phyloP scores from a whole-genome alignment of 2,113 vertebrate species.

The Buteo buteo region DNA sequence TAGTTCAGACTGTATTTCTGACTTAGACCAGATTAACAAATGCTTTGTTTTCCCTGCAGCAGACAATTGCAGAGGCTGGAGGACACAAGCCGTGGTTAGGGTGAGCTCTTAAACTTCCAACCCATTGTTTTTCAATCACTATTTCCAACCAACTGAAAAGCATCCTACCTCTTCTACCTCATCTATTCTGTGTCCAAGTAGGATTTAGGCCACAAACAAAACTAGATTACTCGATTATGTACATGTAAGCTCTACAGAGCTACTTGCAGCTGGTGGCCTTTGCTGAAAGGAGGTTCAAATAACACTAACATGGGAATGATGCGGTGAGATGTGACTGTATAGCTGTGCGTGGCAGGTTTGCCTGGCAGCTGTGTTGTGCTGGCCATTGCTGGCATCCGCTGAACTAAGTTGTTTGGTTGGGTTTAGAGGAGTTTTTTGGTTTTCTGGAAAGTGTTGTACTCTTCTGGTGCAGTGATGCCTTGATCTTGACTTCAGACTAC shows the following conservation, averaged over 20 bases:
- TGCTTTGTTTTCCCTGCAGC: background rate
- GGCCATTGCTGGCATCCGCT: background rate
- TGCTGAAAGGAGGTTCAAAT: background rate
- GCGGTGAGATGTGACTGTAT: background rate
- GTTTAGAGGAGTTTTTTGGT: background rate
- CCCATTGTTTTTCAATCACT: background rate
- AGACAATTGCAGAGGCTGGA: background rate
- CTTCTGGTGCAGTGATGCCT: background rate
- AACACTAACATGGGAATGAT: background rate
- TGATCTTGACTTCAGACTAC: background rate
- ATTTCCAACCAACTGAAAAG: background rate
- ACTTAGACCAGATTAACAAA: background rate
- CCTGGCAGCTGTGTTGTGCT: background rate
- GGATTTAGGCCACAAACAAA: constrained; percentile 21
- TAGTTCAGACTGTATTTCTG: background rate
- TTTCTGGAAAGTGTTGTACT: background rate
- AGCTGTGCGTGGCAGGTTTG: background rate
- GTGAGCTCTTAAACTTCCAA: background rate
- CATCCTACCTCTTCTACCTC: constrained; percentile 4
- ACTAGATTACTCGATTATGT: background rate
- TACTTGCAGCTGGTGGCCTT: background rate
- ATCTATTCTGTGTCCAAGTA: background rate
- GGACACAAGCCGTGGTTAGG: background rate
- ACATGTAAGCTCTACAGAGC: background rate
- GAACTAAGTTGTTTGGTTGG: background rate